Conservation (phyloP, 2,797 vertebrate species). For the Ciconia nigra region DNA sequence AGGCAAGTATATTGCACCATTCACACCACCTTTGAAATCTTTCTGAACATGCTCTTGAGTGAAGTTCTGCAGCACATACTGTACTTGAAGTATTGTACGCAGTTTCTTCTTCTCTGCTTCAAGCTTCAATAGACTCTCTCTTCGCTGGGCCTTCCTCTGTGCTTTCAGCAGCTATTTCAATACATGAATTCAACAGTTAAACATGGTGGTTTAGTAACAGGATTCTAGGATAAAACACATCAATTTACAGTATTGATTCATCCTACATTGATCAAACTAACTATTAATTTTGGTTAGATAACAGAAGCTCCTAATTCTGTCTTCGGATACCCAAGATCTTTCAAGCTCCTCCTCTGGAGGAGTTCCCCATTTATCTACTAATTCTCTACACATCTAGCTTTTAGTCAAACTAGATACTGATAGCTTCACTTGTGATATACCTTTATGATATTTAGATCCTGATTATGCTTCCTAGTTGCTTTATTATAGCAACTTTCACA, state of each 20-base stretch:
- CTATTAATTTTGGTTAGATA: neutral
- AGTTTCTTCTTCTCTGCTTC: conserved; percentile 86
- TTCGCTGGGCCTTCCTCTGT: conserved; percentile 84
- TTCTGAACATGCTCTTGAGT: conserved; percentile 83
- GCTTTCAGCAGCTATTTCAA: conserved; percentile 85
- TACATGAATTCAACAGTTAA: neutral
- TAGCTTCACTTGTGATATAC: neutral
- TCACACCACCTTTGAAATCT: conserved; percentile 82
- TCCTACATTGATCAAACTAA: neutral
- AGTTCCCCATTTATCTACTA: neutral
- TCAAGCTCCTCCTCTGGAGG: neutral
- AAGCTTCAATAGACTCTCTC: conserved; percentile 79
- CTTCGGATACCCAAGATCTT: neutral
- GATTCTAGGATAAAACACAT: neutral
- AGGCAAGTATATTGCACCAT: conserved; percentile 82
- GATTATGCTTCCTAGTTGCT: neutral
- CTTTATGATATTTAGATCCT: neutral
- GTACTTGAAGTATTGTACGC: conserved; percentile 84
- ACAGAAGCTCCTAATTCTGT: neutral
- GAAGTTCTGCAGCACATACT: conserved; percentile 87
- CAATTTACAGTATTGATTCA: neutral
- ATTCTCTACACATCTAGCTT: neutral
- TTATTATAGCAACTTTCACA: neutral
- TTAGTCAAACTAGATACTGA: neutral
- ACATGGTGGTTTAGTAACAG: neutral